Evolutionary conservation across 2,113 vertebrate species (phyloP).

Genomic region (Heliornis fulica): DNA sequence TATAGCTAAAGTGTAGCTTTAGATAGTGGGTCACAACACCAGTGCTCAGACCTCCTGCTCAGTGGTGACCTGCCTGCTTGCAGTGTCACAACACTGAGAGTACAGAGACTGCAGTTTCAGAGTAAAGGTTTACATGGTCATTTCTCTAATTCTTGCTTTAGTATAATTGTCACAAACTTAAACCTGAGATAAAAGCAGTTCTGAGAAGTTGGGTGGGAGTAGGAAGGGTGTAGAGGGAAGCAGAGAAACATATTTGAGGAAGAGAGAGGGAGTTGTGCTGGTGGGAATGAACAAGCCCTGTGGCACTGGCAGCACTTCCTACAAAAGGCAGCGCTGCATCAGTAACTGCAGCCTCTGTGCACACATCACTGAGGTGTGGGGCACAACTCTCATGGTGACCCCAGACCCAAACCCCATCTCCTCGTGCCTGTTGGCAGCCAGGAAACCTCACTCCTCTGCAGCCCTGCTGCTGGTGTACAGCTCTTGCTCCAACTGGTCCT

Average conservation of each 20-base stretch:
- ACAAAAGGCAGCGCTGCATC: not conserved
- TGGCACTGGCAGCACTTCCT: not conserved
- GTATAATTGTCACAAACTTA: not conserved
- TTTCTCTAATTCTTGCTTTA: not conserved
- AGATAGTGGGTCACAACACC: not conserved
- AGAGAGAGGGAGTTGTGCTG: not conserved
- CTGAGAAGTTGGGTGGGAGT: not conserved
- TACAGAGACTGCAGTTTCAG: not conserved
- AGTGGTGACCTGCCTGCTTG: not conserved
- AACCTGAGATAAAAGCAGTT: not conserved
- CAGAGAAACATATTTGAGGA: not conserved
- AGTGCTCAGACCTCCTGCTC: not conserved
- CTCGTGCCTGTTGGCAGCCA: not conserved
- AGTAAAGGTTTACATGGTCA: not conserved
- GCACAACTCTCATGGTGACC: not conserved
- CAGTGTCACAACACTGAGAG: not conserved
- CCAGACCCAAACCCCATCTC: not conserved
- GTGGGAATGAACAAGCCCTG: not conserved
- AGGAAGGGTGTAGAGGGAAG: not conserved
- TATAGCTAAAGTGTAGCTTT: not conserved
- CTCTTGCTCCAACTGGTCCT: not conserved
- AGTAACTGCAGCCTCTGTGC: not conserved
- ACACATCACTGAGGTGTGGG: accelerated
- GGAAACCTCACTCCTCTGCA: not conserved
- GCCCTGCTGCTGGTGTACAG: not conserved